Base-by-base conservation (phyloP, 2,888 invertebrate genomes). In the Lasioglossum morio region DNA sequence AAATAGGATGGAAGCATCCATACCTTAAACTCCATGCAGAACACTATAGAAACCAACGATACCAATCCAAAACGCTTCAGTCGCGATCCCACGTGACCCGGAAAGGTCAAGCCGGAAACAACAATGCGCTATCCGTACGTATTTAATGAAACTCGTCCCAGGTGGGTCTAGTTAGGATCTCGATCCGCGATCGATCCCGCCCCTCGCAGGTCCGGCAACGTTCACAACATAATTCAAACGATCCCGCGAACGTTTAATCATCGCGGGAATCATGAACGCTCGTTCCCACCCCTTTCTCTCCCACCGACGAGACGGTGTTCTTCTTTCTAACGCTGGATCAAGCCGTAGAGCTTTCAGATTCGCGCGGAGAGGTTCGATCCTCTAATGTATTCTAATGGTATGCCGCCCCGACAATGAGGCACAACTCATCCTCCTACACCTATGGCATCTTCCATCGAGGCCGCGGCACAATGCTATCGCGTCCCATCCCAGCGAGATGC, bases 361-460 rank as follows among this genome's bases (percentile, higher is more conserved):
- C 57, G 43, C 48, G 73, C 60, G 60, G 27, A 46, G 73, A 63
- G 73, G 78, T 81, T 84, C 76, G 73, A 70, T 74, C 48, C 75
- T 91, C 90, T 94, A 94, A 94, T 94, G 91, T 94, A 95, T 94
- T 95, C 92, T 94, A 95, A 95, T 95, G 91, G 87, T 94, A 95
- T 94, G 92, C 95, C 95, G 95, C 95, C 95, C 94, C 94, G 94
- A 94, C 94, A 95, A 94, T 94, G 94, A 94, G 91, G 93, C 93
- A 94, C 94, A 94, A 94, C 93, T 94, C 94, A 95, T 94, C 92
- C 92, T 90, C 94, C 94, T 92, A 93, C 93, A 91, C 92, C 89
- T 89, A 87, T 91, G 88, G 87, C 89, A 90, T 90, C 90, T 80
- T 72, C 78, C 83, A 85, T 82, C 79, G 82, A 76, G 84, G 79